Base-by-base conservation (phyloP, 2,113 vertebrate species). In the Barbus barbus region DNA sequence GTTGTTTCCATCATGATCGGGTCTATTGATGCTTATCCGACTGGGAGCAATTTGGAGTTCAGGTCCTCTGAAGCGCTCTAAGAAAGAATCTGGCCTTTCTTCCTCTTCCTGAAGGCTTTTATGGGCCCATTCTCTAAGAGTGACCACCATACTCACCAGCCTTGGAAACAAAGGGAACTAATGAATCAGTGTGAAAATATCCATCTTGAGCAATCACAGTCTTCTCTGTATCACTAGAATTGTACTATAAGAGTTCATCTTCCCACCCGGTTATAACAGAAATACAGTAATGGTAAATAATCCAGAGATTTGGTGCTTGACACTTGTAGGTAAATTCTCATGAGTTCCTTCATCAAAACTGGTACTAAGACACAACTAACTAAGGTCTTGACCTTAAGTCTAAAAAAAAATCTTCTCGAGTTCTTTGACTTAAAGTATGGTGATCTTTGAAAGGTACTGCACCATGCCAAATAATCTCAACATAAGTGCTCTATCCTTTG, bases 101-200 rank as follows among this genome's bases (percentile, higher is more conserved):
- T 95, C 93, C 58, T 97, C 96, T 31, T 98, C 95, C 0, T 90
- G 91, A 80, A 96, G 88, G 86, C 95, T 95, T 90, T 94, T 97
- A 86, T 95, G 96, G 26, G 96, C 96, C 98, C 98, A 99, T 56
- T 96, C 95, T 87, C 97, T 93, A 83, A 99, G 92, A 60, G 97
- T 92, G 80, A 96, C 92, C 90, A 98, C 95, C 92, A 99, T 94
- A 5, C 87, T 91, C 5, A 90, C 95, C 18, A 98, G 91, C 92
- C 97, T 99, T 84, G 0, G 0, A 0, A 18, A 69, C n/a, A 71
- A 9, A 28, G 4, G 16, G 18, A 58, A 72, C 22, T 14, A 44
- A 72, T 72, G 1, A 44, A 44, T 24, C 31, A 22, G 1, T 69
- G 18, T 36, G 31, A 6, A 67, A 67, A 36, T 33, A 67, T 1